phyloP scores from a whole-genome alignment of 1,140 invertebrate species.

The Trichoplusia ni region DNA sequence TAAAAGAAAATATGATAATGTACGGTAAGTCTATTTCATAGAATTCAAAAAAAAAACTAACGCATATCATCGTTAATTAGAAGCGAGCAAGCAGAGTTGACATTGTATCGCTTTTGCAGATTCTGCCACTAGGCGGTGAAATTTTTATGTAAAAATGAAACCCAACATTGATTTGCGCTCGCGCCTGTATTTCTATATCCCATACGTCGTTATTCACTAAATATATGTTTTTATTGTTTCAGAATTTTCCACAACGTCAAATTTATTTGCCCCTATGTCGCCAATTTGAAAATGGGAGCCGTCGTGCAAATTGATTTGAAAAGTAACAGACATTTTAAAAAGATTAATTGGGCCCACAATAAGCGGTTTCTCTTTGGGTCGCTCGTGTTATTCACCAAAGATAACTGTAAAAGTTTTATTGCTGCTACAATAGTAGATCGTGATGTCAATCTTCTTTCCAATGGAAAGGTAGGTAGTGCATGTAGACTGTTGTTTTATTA shows the following conservation, averaged over 20 bases:
- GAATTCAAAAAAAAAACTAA: too few species aligned
- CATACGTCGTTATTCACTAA: constrained; percentile 1
- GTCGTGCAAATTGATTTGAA: constrained; percentile 56
- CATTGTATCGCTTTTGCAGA: too few species aligned
- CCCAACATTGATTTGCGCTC: neutral
- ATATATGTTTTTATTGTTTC: constrained; percentile 37
- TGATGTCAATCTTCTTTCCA: constrained; percentile 70
- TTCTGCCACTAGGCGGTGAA: too few species aligned
- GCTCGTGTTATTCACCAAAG: constrained; percentile 86
- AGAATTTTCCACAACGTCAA: constrained; percentile 58
- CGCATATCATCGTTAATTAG: neutral
- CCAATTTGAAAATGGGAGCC: constrained; percentile 50
- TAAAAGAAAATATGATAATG: constrained; percentile 62
- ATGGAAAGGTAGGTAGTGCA: constrained; percentile 81
- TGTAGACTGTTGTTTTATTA: too few species aligned
- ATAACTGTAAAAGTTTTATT: constrained; percentile 86
- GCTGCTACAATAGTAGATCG: constrained; percentile 86
- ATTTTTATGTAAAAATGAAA: too few species aligned
- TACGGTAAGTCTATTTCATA: constrained; percentile 53
- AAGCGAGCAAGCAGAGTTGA: too few species aligned
- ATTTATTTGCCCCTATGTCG: constrained; percentile 58
- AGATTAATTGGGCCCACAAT: constrained; percentile 61
- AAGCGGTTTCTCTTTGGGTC: constrained; percentile 87
- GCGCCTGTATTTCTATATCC: neutral
- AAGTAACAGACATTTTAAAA: constrained; percentile 48